phyloP scores from a whole-genome alignment of 2,113 vertebrate species.

The Platanista minor region DNA sequence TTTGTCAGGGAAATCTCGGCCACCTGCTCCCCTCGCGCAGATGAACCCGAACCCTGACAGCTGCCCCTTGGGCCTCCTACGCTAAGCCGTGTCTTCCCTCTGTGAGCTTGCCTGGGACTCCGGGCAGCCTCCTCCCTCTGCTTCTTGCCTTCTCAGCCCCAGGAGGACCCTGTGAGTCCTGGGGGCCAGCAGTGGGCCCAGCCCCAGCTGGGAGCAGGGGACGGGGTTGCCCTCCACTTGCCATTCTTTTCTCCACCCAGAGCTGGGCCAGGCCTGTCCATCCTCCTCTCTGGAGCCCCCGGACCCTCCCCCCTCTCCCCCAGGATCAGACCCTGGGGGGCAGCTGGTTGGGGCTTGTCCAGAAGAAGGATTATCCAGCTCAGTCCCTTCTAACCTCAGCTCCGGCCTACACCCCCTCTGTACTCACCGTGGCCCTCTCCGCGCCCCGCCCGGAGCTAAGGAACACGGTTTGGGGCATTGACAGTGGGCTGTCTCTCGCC shows the following conservation, averaged over 20 bases:
- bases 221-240: neutral
- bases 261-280: neutral
- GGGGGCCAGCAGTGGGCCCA: neutral
- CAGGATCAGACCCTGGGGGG: conserved; percentile 23
- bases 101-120: neutral
- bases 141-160: neutral
- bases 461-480: neutral
- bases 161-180: neutral
- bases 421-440: neutral
- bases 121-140: neutral
- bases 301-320: neutral
- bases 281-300: neutral
- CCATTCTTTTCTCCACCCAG: neutral
- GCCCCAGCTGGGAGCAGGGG: neutral
- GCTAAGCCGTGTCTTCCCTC: neutral
- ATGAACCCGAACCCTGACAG: conserved; percentile 12
- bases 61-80: conserved; percentile 16
- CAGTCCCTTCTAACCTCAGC: conserved; percentile 66
- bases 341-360: conserved; percentile 65
- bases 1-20: conserved; percentile 72
- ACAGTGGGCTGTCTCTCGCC: neutral
- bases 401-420: conserved; percentile 3
- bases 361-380: conserved; percentile 72
- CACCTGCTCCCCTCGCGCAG: conserved; percentile 67
- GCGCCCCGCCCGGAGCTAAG: neutral